Evolutionary conservation across 2,888 invertebrate species (phyloP), one percentile per base, ranked within the genome.

Genomic region (Epistrophella euchroma): DNA sequence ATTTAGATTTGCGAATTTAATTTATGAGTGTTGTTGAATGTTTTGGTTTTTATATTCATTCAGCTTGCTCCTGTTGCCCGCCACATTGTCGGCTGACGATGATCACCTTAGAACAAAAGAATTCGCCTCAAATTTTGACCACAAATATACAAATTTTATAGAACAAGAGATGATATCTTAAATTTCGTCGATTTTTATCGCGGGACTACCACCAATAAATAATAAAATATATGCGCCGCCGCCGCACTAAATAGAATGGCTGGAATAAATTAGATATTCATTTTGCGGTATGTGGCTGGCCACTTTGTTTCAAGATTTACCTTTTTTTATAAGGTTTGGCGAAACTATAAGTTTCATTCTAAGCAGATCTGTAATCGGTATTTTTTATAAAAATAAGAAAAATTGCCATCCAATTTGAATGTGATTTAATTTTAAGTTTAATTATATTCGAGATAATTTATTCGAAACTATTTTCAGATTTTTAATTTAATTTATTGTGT

Each of bases 1-100:
- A 70, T 70, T 70, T 52, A 55, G 55, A 70, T 70, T 70, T 37
- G 70, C 52, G n/a, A 22, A 35, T 32, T 3, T 55, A 35, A 70
- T 70, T 70, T 70, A 70, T 40, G 70, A 25, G 9, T 47, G 25
- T 37, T 55, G 70, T 70, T 25, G 70, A 32, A 55, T 40, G 22
- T 40, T 70, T 50, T 70, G 19, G 10, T 55, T 25, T 45, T 7
- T 15, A 13, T 25, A 11, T 66, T 17, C 13, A 22, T 37, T 37
- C 60, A 35, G 15, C 15, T 40, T 60, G 37, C 37, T 60, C 40
- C 60, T 60, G 19, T 11, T 37, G 13, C 37, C 35, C 28, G 32
- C n/a, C 13, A 64, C 45, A 47, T 64, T 66, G 45, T 45, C 66
- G 66, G 66, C 47, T 37, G 3, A 9, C 15, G 2, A 25, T 25